Evolutionary conservation across 2,113 vertebrate species (phyloP).

Genomic region (Suricata suricatta): DNA sequence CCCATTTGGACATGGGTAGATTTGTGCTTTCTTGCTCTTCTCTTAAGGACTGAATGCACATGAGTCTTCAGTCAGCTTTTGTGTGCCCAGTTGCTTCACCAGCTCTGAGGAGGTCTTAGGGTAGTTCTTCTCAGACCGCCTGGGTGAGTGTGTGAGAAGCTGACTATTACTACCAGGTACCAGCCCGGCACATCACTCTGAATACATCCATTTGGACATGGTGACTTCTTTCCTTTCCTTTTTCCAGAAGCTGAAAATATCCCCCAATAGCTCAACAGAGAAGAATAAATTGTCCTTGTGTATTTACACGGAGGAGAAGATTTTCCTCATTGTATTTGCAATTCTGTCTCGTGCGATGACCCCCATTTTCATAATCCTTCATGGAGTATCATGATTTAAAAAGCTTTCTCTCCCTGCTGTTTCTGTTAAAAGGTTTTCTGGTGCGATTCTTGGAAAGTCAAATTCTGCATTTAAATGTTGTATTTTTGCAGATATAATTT

Average conservation of each 20-base stretch:
- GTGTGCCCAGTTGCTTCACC: not conserved
- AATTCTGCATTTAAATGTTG: conserved; percentile 90
- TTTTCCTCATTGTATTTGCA: conserved; percentile 87
- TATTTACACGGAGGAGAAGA: conserved; percentile 88
- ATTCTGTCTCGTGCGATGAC: conserved; percentile 85
- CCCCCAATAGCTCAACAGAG: conserved; percentile 82
- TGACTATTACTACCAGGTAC: conserved; percentile 64
- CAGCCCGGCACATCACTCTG: conserved; percentile 68
- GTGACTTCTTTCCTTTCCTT: conserved; percentile 78
- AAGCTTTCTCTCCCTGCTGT: conserved; percentile 88
- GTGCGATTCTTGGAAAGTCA: conserved; percentile 86
- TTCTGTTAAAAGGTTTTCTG: conserved; percentile 89
- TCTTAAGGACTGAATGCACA: not conserved
- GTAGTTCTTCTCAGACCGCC: not conserved
- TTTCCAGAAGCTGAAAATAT: conserved; percentile 83
- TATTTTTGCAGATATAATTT: conserved; percentile 85
- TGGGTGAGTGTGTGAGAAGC: not conserved
- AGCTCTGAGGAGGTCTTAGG: not conserved
- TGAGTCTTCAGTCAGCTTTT: not conserved
- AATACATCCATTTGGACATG: conserved; percentile 82
- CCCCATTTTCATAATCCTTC: conserved; percentile 92
- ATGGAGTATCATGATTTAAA: conserved; percentile 88
- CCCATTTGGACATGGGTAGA: too few relatives aligned
- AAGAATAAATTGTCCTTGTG: conserved; percentile 85
- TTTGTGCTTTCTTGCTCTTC: not conserved